Evolutionary conservation across 2,113 vertebrate species (phyloP).

Genomic region (Hippocampus comes): DNA sequence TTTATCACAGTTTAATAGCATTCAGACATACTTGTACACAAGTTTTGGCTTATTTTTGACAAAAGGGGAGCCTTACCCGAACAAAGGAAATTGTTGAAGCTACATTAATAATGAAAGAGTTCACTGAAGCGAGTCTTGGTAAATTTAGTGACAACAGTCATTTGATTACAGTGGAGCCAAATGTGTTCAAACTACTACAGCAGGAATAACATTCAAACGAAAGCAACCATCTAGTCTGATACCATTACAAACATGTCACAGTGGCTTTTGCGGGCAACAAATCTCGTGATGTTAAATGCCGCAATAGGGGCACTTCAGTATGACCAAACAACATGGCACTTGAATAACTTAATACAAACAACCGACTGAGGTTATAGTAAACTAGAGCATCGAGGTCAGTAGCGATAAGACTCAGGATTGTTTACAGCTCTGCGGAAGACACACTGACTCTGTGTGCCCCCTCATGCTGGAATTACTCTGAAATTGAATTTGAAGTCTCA

Average conservation of each 20-base stretch:
- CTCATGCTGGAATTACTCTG: neutral
- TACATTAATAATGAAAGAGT: neutral
- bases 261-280: neutral
- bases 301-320: neutral
- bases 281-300: neutral
- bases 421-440: neutral
- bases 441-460: neutral
- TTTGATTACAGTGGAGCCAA: too few relatives aligned
- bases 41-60: slow-evolving; percentile 3
- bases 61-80: slow-evolving; percentile 5
- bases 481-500: slow-evolving; percentile 56
- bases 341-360: slow-evolving; percentile 12
- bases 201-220: neutral
- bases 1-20: slow-evolving; percentile 51
- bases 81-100: neutral
- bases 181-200: neutral
- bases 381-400: slow-evolving; percentile 12
- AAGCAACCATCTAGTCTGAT: neutral
- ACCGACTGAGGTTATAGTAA: slow-evolving; percentile 26
- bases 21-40: slow-evolving; percentile 51
- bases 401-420: neutral
- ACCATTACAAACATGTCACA: neutral
- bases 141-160: neutral
- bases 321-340: neutral
- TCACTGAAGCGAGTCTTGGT: neutral